A percentile compares a stretch with the other conserved stretches of the same genome.
These are phyloP conservation scores for Acanthopleura granulata DNA, from an alignment of 2,888 invertebrate species.

Conservation along the genomic window DNA sequence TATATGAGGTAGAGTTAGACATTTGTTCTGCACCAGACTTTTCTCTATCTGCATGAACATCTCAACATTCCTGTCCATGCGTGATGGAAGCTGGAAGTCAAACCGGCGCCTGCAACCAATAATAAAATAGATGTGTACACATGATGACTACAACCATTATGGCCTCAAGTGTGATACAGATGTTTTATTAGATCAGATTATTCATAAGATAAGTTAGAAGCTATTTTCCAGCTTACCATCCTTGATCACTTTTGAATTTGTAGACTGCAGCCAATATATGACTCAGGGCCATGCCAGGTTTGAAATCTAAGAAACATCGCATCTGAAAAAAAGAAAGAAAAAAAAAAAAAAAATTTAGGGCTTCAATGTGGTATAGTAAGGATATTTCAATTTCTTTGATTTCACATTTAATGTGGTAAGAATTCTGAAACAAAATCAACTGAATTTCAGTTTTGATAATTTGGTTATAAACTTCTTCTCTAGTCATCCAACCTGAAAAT, in stretches of 20 bases:
- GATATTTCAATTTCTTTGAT: neutral
- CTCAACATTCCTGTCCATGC: constrained; percentile 92
- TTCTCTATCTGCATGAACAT: constrained; percentile 80
- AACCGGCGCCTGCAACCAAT: constrained; percentile 78
- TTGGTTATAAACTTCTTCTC: neutral
- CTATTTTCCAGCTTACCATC: constrained; percentile 73
- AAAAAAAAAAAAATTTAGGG: constrained; percentile 49
- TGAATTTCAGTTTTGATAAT: neutral
- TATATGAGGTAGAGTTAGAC: constrained; percentile 60
- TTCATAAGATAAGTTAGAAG: neutral
- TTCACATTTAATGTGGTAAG: neutral
- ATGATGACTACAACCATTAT: too few relatives aligned
- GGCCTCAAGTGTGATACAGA: neutral
- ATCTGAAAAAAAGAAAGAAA: constrained; percentile 76
- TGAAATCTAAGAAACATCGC: constrained; percentile 95
- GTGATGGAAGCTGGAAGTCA: constrained; percentile 84
- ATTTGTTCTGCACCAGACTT: constrained; percentile 84
- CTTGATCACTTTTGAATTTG: constrained; percentile 95
- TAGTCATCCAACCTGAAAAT: neutral
- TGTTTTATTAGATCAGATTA: neutral
- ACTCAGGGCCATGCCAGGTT: constrained; percentile 92
- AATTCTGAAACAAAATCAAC: constrained; percentile 14
- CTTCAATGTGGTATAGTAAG: neutral
- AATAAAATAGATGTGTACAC: neutral
- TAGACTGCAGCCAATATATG: constrained; percentile 93